Evolutionary conservation across 1,140 invertebrate species (phyloP).

Genomic region (Cydia splendana): DNA sequence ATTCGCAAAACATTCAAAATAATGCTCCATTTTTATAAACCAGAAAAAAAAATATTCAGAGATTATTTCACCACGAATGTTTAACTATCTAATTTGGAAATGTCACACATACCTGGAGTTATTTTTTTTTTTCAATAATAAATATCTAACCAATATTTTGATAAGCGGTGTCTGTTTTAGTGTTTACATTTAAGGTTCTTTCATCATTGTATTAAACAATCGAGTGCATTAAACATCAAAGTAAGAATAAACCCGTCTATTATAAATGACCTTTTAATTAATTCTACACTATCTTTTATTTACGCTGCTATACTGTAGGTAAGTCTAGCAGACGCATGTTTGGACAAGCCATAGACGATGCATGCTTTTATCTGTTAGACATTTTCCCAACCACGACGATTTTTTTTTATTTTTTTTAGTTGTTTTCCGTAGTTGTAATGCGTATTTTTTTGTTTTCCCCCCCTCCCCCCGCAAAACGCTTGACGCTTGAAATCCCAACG

Average conservation of each 20-base stretch:
- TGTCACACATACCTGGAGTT: no score
- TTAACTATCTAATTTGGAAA: no score
- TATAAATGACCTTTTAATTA: conserved; percentile 36
- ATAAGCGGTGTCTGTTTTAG: not conserved
- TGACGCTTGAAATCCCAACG: conserved; percentile 77
- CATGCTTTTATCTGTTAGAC: conserved; percentile 75
- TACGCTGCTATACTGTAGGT: conserved; percentile 34
- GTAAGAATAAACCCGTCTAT: not conserved
- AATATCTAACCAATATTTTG: not conserved
- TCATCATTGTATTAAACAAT: not conserved
- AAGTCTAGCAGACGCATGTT: conserved; percentile 46
- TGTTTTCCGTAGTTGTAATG: conserved; percentile 79
- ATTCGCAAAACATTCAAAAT: no score
- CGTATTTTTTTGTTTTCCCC: conserved; percentile 78
- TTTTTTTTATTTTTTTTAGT: conserved; percentile 55
- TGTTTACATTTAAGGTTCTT: not conserved
- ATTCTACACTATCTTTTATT: not conserved
- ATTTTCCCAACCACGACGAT: conserved; percentile 77
- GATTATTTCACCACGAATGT: no score
- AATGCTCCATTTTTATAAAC: no score
- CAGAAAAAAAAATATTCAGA: no score
- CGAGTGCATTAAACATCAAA: conserved; percentile 9
- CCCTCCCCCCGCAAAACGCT: conserved; percentile 71
- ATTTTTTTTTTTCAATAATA: no score
- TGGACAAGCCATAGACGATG: conserved; percentile 73